phyloP scores from a whole-genome alignment of 2,888 invertebrate species.

The Amphimallon solstitiale region DNA sequence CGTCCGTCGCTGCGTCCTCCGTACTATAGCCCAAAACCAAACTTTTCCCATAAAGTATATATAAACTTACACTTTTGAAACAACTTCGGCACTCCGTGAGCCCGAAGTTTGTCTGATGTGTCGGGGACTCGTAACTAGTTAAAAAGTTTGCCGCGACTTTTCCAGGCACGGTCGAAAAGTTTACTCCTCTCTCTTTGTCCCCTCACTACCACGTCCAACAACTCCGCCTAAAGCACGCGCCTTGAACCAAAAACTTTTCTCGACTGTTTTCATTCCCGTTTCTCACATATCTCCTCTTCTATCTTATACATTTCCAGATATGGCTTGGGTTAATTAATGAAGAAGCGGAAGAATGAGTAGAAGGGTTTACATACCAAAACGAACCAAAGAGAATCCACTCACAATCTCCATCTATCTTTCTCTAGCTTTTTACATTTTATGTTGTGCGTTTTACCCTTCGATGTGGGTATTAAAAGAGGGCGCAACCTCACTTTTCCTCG shows the following conservation, averaged over 20 bases:
- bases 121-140: slow-evolving; percentile 61
- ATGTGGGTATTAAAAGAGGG: slow-evolving; percentile 9
- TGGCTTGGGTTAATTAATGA: slow-evolving; percentile 56
- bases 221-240: slow-evolving; percentile 41
- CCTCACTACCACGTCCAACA: not conserved
- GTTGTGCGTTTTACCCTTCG: slow-evolving; percentile 50
- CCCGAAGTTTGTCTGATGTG: slow-evolving; percentile 45
- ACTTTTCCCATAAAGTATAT: slow-evolving; percentile 64
- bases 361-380: not conserved
- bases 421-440: slow-evolving; percentile 48
- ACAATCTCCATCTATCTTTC: no score
- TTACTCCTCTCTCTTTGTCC: slow-evolving; percentile 31
- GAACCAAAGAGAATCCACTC: slow-evolving; percentile 15
- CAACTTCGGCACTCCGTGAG: slow-evolving; percentile 60
- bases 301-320: slow-evolving; percentile 48
- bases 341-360: no score
- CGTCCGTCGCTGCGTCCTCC: slow-evolving; percentile 1
- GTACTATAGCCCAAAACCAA: slow-evolving; percentile 59
- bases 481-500: slow-evolving; percentile 23
- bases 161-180: slow-evolving; percentile 37
- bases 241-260: slow-evolving; percentile 45
- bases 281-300: slow-evolving; percentile 55
- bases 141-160: slow-evolving; percentile 58
- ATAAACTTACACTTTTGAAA: slow-evolving; percentile 65
- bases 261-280: slow-evolving; percentile 49